Evolutionary conservation across 1,140 invertebrate genomes (phyloP), one percentile per base, ranked within the genome.

Genomic region (Pogonomyrmex californicus): DNA sequence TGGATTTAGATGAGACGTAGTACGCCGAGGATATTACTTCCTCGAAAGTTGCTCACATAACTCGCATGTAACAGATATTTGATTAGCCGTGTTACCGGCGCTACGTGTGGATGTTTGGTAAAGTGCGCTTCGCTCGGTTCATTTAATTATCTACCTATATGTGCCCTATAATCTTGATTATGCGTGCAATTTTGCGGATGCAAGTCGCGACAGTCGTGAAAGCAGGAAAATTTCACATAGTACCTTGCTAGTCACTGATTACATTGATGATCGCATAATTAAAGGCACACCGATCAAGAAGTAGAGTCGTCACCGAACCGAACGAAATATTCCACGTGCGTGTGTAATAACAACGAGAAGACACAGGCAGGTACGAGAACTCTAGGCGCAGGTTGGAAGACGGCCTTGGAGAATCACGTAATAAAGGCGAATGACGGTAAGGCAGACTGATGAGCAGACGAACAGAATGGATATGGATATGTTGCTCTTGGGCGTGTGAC

Each of bases 11-110:
- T 12, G 17, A 73, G 30, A 83, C 17, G 17, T 33, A 44, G 23
- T 36, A 44, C 51, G 76, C 2, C 17, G 79, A 12, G 68, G 30
- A 75, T 83, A 83, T 83, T 83, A 54, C 68, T 83, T 83, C 79
- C 68, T 83, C 79, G 79, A 83, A 83, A 83, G 79, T 83, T 83
- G 68, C 68, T 83, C 79, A 83, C 79, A 75, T 83, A 83, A 83
- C 79, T 83, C 68, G 79, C 56, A 49, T 83, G 79, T 83, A 83
- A 83, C 79, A 83, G 79, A 83, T 83, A 83, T 83, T 83, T 75
- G 79, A 83, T 83, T 83, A 83, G 79, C 79, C 68, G 79, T 83
- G 79, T 83, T 83, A 83, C 68, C 41, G 54, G 54, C 33, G 79
- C 56, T 66, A 54, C n/a, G 36, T 17, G 78, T 38, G 65, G 78